Percentiles rank a stretch among this genome's conserved stretches.
These are phyloP conservation scores for Pterocles burchelli DNA, from an alignment of 2,113 vertebrate species.

Conservation along the genomic window DNA sequence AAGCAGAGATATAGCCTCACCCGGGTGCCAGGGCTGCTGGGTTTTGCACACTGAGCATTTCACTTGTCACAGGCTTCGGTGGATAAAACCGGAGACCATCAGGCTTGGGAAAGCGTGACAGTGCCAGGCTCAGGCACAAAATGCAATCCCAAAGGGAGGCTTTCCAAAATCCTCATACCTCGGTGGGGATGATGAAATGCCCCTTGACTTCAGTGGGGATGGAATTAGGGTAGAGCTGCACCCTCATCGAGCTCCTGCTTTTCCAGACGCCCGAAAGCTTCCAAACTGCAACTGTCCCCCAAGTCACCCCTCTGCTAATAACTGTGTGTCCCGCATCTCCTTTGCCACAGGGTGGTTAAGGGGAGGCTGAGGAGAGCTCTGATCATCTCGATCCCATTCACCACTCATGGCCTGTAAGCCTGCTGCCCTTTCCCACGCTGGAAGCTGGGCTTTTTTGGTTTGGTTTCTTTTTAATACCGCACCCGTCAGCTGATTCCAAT, in stretches of 20 bases:
- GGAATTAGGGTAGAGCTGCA: neutral
- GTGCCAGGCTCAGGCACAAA: neutral
- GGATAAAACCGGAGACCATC: neutral
- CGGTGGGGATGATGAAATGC: neutral
- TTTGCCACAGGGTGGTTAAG: fast-evolving
- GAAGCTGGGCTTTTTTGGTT: neutral
- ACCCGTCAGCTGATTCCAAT: neutral
- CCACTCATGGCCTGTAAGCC: fast-evolving
- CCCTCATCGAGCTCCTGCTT: neutral
- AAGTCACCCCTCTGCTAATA: neutral
- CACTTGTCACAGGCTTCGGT: neutral
- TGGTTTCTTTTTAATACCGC: neutral
- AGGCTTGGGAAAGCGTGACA: neutral
- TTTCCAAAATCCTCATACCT: neutral
- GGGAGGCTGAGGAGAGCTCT: neutral
- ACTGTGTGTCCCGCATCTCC: fast-evolving
- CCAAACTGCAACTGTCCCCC: fast-evolving
- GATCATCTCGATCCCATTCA: neutral
- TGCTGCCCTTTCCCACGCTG: neutral
- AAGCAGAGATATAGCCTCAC: fast-evolving
- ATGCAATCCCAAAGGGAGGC: neutral
- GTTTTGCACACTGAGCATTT: fast-evolving
- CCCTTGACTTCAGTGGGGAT: neutral
- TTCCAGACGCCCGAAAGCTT: neutral
- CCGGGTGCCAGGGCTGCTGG: neutral